These are phyloP conservation scores for Carollia perspicillata DNA, from an alignment of 2,113 vertebrate species.

Conservation along the genomic window DNA sequence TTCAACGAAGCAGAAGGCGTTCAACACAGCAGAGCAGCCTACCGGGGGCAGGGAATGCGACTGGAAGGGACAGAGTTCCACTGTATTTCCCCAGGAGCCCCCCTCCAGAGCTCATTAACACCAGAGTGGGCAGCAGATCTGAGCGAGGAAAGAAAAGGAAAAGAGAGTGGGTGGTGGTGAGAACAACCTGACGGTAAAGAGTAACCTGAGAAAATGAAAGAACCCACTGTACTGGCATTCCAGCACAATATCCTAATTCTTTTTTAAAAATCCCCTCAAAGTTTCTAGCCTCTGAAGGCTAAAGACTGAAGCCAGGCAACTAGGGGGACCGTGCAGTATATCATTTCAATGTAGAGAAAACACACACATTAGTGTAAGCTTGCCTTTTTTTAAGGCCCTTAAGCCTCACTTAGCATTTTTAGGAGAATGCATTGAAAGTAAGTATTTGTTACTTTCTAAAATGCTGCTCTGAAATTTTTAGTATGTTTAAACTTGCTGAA, in stretches of 20 bases:
- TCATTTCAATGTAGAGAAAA: constrained; percentile 52
- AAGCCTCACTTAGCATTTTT: constrained; percentile 64
- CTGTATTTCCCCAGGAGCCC: neutral
- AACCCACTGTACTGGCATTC: neutral
- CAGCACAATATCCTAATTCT: neutral
- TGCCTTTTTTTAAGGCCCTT: constrained; percentile 57
- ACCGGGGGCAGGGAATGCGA: neutral
- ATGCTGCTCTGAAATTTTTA: constrained; percentile 52
- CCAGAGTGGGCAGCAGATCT: neutral
- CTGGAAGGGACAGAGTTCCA: neutral
- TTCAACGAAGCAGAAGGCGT: neutral
- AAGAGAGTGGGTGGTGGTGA: neutral
- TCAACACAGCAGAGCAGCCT: neutral
- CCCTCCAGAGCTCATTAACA: neutral
- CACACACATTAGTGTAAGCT: neutral
- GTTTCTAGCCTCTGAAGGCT: neutral
- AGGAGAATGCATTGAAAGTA: constrained; percentile 52
- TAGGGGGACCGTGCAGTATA: neutral
- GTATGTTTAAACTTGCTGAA: constrained; percentile 46
- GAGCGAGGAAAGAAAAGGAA: neutral
- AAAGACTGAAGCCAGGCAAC: constrained; percentile 30
- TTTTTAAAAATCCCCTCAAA: neutral
- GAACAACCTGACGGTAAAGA: neutral
- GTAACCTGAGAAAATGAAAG: neutral
- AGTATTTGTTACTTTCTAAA: constrained; percentile 63